Conservation (phyloP, 2,113 vertebrate genomes). For the Rousettus leschenaultii region DNA sequence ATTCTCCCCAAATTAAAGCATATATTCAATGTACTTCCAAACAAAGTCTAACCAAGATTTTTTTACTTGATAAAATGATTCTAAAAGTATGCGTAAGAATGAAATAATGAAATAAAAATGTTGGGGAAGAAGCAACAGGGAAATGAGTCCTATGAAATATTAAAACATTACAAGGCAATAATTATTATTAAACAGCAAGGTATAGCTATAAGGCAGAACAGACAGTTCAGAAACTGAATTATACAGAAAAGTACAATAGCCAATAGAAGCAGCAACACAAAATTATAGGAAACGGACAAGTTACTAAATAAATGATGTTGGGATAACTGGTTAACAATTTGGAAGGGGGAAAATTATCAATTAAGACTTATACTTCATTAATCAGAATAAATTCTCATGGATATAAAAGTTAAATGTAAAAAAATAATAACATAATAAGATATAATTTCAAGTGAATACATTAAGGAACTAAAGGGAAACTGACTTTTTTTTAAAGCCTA, state of each 20-base stretch:
- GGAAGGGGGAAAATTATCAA: neutral
- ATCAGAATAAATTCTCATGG: neutral
- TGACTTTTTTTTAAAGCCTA: neutral
- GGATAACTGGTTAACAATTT: neutral
- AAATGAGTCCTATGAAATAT: neutral
- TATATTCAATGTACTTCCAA: neutral
- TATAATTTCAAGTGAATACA: neutral
- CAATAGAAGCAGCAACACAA: neutral
- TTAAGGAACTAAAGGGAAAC: neutral
- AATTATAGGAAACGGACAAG: neutral
- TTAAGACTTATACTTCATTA: neutral
- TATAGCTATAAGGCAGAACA: neutral
- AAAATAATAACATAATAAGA: neutral
- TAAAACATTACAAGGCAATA: neutral
- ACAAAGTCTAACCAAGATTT: neutral
- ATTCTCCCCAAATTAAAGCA: neutral
- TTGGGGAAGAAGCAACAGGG: neutral
- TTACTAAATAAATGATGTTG: neutral
- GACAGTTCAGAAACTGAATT: neutral
- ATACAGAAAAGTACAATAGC: neutral
- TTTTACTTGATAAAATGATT: constrained; percentile 1
- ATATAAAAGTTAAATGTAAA: neutral
- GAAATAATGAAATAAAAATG: neutral
- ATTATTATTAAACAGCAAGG: neutral
- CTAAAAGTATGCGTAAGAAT: neutral